Evolutionary conservation across 1,140 invertebrate genomes (phyloP), one percentile per base, ranked within the genome.

Genomic region (Hyles euphorbiae): DNA sequence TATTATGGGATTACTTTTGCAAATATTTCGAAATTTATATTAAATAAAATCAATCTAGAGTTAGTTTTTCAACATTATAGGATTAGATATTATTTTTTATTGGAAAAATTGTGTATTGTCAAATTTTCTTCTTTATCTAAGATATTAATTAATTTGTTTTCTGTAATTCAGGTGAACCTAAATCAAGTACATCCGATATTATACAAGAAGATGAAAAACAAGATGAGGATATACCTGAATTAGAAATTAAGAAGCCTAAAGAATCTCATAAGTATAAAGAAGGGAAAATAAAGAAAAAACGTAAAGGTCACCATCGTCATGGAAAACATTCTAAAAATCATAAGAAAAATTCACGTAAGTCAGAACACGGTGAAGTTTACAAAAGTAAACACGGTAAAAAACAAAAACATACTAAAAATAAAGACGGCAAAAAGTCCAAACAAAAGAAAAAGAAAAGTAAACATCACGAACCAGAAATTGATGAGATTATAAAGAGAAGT

Each of bases 261-360:
- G 82, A 88, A 79, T 80, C 74, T 81, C 75, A 90, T 81, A 78
- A 89, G 84, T 81, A 75, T 76, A 70, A 89, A 87, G 66, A 88
- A 73, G 78, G 77, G 69, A 76, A 88, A 74, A 58, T 68, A 47
- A 86, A 90, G 88, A 81, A 91, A 74, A 76, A 78, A 76, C 67
- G 88, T 66, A 83, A 91, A 74, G 74, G 90, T 46, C 72, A 91
- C 74, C 72, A 91, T 81, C 70, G 89, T 67, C 78, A 90, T 79
- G 90, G 79, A 68, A 90, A 89, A 89, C 87, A 89, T 87, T 89
- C 81, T 77, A 89, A 83, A 82, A 83, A 85, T 58, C 76, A 83
- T 33, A 81, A 79, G 44, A 85, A 82, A 71, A 74, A 76, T 53
- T 78, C 78, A 33, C 78, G 77, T 52, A 73, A 78, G 64, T 77